Conservation (phyloP, 2,888 invertebrate genomes). For the Phortica okadai region DNA sequence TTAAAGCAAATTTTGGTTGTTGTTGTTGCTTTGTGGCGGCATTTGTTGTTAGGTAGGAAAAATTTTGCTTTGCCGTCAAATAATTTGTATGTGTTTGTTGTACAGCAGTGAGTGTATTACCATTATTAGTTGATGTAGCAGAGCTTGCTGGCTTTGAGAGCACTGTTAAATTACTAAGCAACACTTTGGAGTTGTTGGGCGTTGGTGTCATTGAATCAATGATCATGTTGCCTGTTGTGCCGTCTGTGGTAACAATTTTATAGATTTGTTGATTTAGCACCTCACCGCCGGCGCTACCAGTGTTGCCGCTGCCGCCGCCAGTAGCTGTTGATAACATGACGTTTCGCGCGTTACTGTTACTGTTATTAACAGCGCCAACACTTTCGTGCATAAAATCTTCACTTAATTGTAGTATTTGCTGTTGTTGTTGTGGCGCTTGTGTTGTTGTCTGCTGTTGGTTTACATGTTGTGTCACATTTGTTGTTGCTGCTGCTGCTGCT, state of each 20-base stretch:
- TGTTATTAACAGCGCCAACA: neutral
- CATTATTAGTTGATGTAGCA: constrained; percentile 25
- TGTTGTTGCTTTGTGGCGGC: constrained; percentile 40
- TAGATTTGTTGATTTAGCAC: constrained; percentile 75
- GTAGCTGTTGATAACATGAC: constrained; percentile 62
- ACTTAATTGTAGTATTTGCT: constrained; percentile 67
- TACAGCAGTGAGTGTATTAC: constrained; percentile 45
- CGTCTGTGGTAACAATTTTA: constrained; percentile 75
- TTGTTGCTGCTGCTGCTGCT: constrained; percentile 53
- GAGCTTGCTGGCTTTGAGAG: constrained; percentile 67
- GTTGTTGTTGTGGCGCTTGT: constrained; percentile 40
- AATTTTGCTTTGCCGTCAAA: constrained; percentile 52
- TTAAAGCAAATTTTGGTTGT: constrained; percentile 50
- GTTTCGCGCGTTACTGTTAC: constrained; percentile 42
- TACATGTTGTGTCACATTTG: constrained; percentile 13
- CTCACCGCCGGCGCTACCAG: constrained; percentile 55
- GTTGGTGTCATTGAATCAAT: constrained; percentile 69
- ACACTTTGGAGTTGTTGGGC: constrained; percentile 70
- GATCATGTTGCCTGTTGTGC: constrained; percentile 74
- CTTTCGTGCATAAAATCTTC: constrained; percentile 62
- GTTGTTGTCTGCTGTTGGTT: constrained; percentile 5
- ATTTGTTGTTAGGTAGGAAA: constrained; percentile 71
- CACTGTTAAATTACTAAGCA: constrained; percentile 75
- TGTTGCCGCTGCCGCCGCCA: constrained; percentile 54
- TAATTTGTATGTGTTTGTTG: constrained; percentile 56